Conservation (phyloP, 2,113 vertebrate genomes). For the Upupa epops region DNA sequence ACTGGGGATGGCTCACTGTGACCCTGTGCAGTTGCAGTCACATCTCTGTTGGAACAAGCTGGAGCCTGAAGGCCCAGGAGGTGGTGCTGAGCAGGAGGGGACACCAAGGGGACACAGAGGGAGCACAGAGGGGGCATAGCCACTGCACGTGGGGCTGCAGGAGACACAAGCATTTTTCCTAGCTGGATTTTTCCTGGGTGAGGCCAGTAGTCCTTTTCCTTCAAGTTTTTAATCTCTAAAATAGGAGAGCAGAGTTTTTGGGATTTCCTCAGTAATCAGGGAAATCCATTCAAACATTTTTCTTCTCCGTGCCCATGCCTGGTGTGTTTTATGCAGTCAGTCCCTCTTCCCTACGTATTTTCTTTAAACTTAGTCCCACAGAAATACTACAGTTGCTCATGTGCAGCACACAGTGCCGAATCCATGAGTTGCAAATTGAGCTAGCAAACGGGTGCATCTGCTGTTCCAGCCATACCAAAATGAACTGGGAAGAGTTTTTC, state of each 20-base stretch:
- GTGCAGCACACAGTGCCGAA: neutral
- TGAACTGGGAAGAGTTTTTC: neutral
- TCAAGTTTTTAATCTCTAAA: neutral
- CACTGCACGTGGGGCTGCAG: rapidly evolving
- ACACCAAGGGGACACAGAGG: neutral
- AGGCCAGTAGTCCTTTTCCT: neutral
- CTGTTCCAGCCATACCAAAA: neutral
- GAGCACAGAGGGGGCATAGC: neutral
- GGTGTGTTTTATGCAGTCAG: neutral
- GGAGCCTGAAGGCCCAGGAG: rapidly evolving
- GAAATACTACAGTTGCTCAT: neutral
- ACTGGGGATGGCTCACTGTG: neutral
- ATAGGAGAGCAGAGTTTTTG: neutral
- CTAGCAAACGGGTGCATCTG: neutral
- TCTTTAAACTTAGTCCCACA: neutral
- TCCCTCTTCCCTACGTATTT: neutral
- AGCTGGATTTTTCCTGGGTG: neutral
- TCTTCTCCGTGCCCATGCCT: neutral
- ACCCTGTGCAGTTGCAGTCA: neutral
- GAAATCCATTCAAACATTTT: neutral
- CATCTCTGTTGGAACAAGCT: rapidly evolving
- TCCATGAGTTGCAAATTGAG: neutral
- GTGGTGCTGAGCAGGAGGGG: neutral
- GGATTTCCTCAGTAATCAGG: neutral
- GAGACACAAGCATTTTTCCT: neutral